A percentile compares a stretch with the other conserved stretches of the same genome.
Evolutionary conservation across 2,888 invertebrate genomes (phyloP).

Genomic region (Mamestra brassicae): DNA sequence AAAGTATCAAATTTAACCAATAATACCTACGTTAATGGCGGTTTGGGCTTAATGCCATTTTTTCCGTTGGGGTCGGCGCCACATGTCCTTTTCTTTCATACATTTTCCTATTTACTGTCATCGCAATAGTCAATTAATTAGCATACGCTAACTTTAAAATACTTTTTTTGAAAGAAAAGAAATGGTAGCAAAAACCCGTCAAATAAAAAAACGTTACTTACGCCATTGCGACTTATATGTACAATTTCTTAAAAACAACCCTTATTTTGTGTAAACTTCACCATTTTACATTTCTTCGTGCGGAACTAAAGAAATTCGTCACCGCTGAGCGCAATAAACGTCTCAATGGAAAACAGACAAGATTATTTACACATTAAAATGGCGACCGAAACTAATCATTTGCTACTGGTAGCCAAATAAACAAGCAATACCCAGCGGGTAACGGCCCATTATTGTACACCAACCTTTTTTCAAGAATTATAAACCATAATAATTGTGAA

Average conservation of each 20-base stretch:
- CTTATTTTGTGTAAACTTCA: constrained; percentile 61
- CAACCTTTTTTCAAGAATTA: constrained; percentile 85
- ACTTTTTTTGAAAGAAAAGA: constrained; percentile 22
- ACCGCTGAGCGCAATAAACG: constrained; percentile 67
- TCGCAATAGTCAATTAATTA: background rate
- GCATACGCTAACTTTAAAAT: background rate
- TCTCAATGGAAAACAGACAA: constrained; percentile 72
- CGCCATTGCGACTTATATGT: constrained; percentile 48
- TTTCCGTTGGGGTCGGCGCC: no score
- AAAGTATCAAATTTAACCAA: no score
- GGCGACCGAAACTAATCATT: constrained; percentile 88
- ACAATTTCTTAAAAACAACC: constrained; percentile 50
- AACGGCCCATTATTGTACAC: constrained; percentile 74
- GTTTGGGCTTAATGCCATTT: no score
- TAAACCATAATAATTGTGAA: constrained; percentile 73
- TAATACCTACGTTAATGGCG: no score
- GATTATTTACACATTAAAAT: constrained; percentile 87
- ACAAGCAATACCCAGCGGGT: constrained; percentile 83
- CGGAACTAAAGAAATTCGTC: constrained; percentile 76
- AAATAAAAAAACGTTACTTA: constrained; percentile 52
- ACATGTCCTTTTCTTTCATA: background rate
- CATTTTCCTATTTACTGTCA: no score
- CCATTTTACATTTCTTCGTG: constrained; percentile 58
- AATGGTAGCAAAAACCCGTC: constrained; percentile 20
- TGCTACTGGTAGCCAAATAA: constrained; percentile 86